These are phyloP conservation scores for Chelon labrosus DNA, from an alignment of 2,797 vertebrate species.

Conservation along the genomic window DNA sequence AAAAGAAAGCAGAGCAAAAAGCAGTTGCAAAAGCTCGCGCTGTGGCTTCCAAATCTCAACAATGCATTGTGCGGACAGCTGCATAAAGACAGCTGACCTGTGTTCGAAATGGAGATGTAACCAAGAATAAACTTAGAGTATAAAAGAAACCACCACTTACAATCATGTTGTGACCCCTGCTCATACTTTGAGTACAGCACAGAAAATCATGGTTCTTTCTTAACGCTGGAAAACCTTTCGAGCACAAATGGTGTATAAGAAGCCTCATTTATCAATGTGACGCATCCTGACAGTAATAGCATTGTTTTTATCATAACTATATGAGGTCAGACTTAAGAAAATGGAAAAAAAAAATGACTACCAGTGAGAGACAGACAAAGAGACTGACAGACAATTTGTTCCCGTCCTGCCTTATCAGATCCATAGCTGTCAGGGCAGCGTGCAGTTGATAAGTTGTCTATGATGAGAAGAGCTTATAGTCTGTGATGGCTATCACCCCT, in stretches of 20 bases:
- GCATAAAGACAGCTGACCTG: background rate
- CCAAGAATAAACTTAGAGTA: too few relatives aligned
- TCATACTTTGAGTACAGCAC: too few relatives aligned
- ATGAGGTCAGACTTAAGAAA: background rate
- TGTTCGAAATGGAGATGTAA: background rate
- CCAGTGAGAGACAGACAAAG: slow-evolving; percentile 26
- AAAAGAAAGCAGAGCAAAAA: too few relatives aligned
- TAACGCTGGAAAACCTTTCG: too few relatives aligned
- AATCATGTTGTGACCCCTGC: too few relatives aligned
- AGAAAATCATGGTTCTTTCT: too few relatives aligned
- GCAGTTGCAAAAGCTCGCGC: too few relatives aligned
- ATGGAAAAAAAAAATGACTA: slow-evolving; percentile 8
- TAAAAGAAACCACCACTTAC: too few relatives aligned
- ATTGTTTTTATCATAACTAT: background rate
- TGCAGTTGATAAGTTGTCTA: slow-evolving; percentile 47
- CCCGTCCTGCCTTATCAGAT: slow-evolving; percentile 60
- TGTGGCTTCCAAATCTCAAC: too few relatives aligned
- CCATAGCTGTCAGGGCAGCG: slow-evolving; percentile 40
- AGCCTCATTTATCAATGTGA: background rate
- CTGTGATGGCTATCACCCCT: slow-evolving; percentile 60
- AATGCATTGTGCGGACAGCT: too few relatives aligned
- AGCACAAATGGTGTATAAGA: background rate
- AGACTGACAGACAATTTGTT: slow-evolving; percentile 66
- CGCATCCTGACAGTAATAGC: background rate
- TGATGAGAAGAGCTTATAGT: slow-evolving; percentile 57